These are phyloP conservation scores for Galago senegalensis DNA, from an alignment of 2,797 vertebrate species.

Conservation along the genomic window DNA sequence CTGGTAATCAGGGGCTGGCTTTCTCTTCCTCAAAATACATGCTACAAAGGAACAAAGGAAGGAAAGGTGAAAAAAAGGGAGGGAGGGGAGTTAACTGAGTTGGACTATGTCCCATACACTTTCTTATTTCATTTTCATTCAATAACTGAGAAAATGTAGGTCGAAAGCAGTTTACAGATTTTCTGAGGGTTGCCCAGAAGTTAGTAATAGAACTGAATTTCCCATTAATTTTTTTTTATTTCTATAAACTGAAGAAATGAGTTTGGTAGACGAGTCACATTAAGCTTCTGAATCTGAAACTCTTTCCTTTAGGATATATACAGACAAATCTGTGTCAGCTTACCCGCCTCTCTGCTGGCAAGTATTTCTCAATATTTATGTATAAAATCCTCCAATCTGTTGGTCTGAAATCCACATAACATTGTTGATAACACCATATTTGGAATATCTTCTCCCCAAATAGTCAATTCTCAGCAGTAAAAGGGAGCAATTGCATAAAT, in stretches of 20 bases:
- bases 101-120: not conserved
- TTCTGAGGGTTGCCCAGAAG: not conserved
- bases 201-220: not conserved
- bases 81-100: not conserved
- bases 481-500: not conserved
- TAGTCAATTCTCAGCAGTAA: not conserved
- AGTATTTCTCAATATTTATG: not conserved
- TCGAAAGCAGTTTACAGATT: not conserved
- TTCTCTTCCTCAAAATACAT: not conserved
- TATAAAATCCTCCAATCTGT: not conserved
- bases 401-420: not conserved
- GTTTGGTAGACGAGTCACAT: not conserved
- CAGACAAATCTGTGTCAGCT: not conserved
- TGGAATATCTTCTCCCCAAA: constrained; percentile 26
- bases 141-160: not conserved
- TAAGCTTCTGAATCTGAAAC: not conserved
- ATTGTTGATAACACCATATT: not conserved
- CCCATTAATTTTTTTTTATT: not conserved
- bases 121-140: constrained; percentile 32
- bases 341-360: not conserved
- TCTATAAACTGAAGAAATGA: constrained; percentile 16
- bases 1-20: not conserved
- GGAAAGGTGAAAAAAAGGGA: not conserved
- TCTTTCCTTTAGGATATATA: not conserved
- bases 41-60: not conserved